phyloP scores from a whole-genome alignment of 1,140 invertebrate genomes.

The Monochamus saltuarius region DNA sequence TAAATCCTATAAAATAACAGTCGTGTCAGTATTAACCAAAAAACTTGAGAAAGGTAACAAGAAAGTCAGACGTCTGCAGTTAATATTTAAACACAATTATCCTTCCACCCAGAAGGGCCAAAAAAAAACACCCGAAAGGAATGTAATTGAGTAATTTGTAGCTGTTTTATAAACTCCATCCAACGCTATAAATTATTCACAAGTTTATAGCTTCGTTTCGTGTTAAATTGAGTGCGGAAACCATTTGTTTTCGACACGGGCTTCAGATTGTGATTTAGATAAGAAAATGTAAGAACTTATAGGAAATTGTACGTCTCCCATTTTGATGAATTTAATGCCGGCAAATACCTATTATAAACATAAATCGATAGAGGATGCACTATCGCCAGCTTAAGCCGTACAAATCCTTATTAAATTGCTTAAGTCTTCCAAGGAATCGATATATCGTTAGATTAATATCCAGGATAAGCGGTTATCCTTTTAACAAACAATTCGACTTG shows the following conservation, averaged over 20 bases:
- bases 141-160: neutral
- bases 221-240: conserved; percentile 19
- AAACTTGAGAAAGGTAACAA: no score
- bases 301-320: no score
- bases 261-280: conserved; percentile 23
- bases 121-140: neutral
- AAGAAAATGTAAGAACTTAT: conserved; percentile 9
- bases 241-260: conserved; percentile 16
- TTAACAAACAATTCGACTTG: no score
- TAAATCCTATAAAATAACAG: no score
- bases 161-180: no score
- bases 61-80: no score
- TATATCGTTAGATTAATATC: neutral
- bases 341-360: neutral
- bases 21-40: no score
- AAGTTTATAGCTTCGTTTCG: neutral
- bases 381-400: neutral
- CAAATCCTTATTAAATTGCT: neutral
- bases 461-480: no score
- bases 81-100: neutral
- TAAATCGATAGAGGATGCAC: neutral
- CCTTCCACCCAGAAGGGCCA: neutral
- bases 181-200: no score
- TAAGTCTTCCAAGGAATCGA: neutral
- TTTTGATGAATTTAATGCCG: neutral